Evolutionary conservation across 92 coral and sea anemone genomes (phyloP), one percentile per base, ranked within the genome.

Genomic region (Muricea muricata): DNA sequence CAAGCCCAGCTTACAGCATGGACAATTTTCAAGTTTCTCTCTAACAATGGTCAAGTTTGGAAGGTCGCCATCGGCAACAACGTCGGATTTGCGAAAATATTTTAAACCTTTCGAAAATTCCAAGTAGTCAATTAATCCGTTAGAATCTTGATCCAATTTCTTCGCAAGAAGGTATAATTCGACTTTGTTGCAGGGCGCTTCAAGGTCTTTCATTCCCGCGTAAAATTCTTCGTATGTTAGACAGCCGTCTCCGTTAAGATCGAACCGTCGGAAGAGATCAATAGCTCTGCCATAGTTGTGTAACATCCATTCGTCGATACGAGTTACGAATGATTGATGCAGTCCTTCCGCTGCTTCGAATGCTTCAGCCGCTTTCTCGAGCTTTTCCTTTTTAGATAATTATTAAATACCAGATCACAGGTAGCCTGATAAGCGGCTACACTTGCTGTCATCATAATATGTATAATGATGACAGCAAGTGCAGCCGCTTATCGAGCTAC

Each of bases 131-230:
- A 96, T 92, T 70, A 89, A 79, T 4, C 93, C 97, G 82, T 96
- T 94, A 9, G 69, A 85, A 90, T 96, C 97, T 65, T 89, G 89
- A 65, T 96, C 99, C 1, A 96, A 47, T 84, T 92, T 96, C 84
- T 90, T 96, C 3, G 99, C 99, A 29, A 96, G 88, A n/a, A 96
- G 90, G 87, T 93, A 96, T 24, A 96, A 82, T 78, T 96, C 99
- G 23, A 93, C 83, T 82, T 91, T 96, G 82, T 96, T 96, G 8
- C 97, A 97, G 7, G 99, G 99, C 17, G 98, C 99, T 70, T 94
- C 85, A 17, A 96, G 86, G 73, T 96, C 99, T 84, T 97, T 87
- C 99, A 96, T 96, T 83, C 99, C 99, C 18, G 99, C 97, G 74
- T 96, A 96, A 66, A 96, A 96, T 79, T 96, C 99, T 18, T 96